phyloP scores from a whole-genome alignment of 2,797 vertebrate genomes.

The Discoglossus pictus region DNA sequence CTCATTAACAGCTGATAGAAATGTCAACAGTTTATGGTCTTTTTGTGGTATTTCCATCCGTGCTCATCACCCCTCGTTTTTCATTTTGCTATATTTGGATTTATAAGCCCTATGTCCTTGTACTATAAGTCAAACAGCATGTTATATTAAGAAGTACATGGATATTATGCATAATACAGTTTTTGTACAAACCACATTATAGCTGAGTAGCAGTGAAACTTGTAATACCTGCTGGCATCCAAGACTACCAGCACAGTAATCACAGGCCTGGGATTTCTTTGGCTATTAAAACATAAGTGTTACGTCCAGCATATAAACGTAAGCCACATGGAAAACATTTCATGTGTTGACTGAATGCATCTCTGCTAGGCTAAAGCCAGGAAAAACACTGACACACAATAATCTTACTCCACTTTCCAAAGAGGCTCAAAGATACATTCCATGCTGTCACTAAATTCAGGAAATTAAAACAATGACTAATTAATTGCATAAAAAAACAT shows the following conservation, averaged over 20 bases:
- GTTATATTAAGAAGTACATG: too few relatives aligned
- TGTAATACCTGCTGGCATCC: not conserved
- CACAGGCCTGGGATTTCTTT: conserved; percentile 20
- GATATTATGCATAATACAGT: too few relatives aligned
- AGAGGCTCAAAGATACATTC: not conserved
- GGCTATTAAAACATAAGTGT: not conserved
- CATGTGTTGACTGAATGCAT: conserved; percentile 21
- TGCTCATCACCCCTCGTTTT: too few relatives aligned
- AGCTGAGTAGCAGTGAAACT: not conserved
- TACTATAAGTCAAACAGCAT: too few relatives aligned
- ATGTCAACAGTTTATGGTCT: too few relatives aligned
- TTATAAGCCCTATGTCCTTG: too few relatives aligned
- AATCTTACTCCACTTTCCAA: conserved; percentile 6
- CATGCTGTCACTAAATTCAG: conserved; percentile 12
- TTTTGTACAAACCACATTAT: conserved; percentile 1
- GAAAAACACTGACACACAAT: conserved; percentile 23
- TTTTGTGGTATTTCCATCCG: too few relatives aligned
- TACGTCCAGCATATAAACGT: conserved; percentile 26
- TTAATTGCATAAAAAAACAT: too few relatives aligned
- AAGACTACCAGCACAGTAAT: conserved; percentile 1
- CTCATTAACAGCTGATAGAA: too few relatives aligned
- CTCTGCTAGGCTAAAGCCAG: conserved; percentile 10
- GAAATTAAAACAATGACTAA: not conserved
- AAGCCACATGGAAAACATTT: conserved; percentile 25
- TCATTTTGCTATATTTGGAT: too few relatives aligned